These are phyloP conservation scores for Eucidaris tribuloides DNA, from an alignment of 35 echinoderm and acorn worm genomes.

Conservation along the genomic window DNA sequence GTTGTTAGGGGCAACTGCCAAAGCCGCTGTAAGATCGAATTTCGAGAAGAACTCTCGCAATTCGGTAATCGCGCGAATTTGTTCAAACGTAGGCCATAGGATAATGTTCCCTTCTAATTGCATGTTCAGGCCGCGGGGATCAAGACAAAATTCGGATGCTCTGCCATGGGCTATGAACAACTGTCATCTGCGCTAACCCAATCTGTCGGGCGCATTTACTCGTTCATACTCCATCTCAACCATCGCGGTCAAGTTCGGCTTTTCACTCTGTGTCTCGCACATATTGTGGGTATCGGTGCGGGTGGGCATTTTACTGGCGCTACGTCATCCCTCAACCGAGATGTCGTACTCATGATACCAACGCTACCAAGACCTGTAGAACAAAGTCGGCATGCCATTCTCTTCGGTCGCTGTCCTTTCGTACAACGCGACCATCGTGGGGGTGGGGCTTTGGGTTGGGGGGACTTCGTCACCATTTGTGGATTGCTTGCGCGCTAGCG, in stretches of 20 bases:
- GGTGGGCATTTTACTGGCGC: slow-evolving; percentile 38
- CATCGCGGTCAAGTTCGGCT: slow-evolving; percentile 58
- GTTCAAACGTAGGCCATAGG: slow-evolving; percentile 31
- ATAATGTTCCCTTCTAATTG: slow-evolving; percentile 42
- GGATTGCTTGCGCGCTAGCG: too few species aligned
- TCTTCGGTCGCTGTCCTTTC: neutral
- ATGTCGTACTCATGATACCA: slow-evolving; percentile 3
- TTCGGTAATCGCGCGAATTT: slow-evolving; percentile 13
- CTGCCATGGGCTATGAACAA: slow-evolving; percentile 43
- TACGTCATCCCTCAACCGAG: neutral
- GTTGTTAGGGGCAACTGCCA: slow-evolving; percentile 21
- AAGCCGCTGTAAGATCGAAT: slow-evolving; percentile 29
- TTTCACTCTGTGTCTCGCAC: slow-evolving; percentile 48
- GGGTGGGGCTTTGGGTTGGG: too few species aligned
- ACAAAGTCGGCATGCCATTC: neutral
- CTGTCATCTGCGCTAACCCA: slow-evolving; percentile 41
- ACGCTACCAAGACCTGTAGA: neutral
- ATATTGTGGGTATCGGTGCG: slow-evolving; percentile 33
- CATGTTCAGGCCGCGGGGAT: slow-evolving; percentile 39
- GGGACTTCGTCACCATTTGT: too few species aligned
- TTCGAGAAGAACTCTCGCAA: slow-evolving; percentile 15
- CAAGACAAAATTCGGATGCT: slow-evolving; percentile 46
- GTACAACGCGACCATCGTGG: too few species aligned
- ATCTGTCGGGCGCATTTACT: slow-evolving; percentile 30
- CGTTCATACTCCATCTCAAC: slow-evolving; percentile 22